Conservation (phyloP, 2,113 vertebrate genomes). For the Mesembrinibis cayennensis region DNA sequence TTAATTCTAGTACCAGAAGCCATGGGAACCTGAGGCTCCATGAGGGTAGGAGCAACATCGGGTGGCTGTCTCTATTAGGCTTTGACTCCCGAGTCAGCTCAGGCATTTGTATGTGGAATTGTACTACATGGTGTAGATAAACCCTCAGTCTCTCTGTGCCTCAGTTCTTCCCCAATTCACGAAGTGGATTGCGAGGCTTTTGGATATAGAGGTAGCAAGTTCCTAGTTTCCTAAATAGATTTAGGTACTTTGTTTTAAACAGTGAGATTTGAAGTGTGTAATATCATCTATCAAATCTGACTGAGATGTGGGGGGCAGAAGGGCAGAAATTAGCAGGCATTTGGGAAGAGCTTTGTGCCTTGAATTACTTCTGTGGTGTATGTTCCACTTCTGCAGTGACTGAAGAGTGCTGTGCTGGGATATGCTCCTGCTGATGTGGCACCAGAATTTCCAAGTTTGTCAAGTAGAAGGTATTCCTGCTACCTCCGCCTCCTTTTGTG, state of each 20-base stretch:
- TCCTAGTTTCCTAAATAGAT: background rate
- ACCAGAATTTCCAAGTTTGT: constrained; percentile 61
- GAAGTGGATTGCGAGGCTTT: background rate
- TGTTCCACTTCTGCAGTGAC: background rate
- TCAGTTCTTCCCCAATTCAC: background rate
- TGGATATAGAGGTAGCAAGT: background rate
- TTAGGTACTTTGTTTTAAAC: background rate
- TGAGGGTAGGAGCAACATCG: background rate
- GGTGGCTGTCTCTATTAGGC: background rate
- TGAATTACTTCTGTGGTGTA: background rate
- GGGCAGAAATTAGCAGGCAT: background rate
- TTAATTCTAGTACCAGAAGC: background rate
- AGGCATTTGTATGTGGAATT: background rate
- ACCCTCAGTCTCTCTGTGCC: background rate
- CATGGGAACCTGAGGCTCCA: background rate
- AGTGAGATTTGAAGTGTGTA: background rate
- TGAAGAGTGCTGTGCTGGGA: background rate
- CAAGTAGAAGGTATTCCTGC: constrained; percentile 56
- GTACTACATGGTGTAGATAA: background rate
- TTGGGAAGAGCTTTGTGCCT: background rate
- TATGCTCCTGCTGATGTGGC: constrained; percentile 69
- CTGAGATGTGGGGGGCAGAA: background rate
- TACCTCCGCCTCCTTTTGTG: constrained; percentile 63
- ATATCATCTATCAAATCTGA: background rate
- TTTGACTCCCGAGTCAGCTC: background rate